These are phyloP conservation scores for Diachasmimorpha longicaudata DNA, from an alignment of 1,140 invertebrate genomes.

Conservation along the genomic window DNA sequence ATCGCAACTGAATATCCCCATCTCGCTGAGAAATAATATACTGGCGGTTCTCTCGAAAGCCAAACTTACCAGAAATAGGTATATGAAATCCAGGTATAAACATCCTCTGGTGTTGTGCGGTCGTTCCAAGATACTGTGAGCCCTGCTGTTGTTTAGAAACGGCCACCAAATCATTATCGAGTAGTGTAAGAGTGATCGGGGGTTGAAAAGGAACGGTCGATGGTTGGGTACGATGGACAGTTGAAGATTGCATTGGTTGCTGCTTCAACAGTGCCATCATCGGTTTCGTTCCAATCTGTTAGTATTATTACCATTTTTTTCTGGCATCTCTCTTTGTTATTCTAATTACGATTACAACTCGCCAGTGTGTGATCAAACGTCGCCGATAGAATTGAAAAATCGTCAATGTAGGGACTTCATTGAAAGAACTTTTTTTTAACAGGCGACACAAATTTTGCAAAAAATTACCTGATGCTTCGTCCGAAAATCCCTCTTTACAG, in stretches of 20 bases:
- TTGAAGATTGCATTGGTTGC: conserved; percentile 57
- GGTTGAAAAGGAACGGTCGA: conserved; percentile 50
- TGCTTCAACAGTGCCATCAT: conserved; percentile 61
- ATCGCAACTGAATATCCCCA: too few relatives aligned
- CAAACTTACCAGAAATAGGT: conserved; percentile 55
- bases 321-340: conserved; percentile 15
- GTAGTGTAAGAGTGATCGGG: conserved; percentile 54
- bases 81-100: conserved; percentile 54
- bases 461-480: too few relatives aligned
- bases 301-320: conserved; percentile 46
- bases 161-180: conserved; percentile 56
- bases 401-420: too few relatives aligned
- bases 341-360: conserved; percentile 6
- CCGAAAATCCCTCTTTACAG: too few relatives aligned
- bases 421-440: too few relatives aligned
- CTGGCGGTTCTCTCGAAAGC: neutral
- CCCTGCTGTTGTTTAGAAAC: conserved; percentile 58
- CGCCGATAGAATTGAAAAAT: too few relatives aligned
- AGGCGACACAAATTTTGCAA: too few relatives aligned
- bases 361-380: too few relatives aligned
- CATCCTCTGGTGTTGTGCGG: conserved; percentile 50
- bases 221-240: conserved; percentile 52
- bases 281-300: conserved; percentile 59
- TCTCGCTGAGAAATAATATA: neutral
- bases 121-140: conserved; percentile 48